A percentile compares a stretch with the other conserved stretches of the same genome.
These are phyloP conservation scores for Drosophila neocordata DNA, from an alignment of 1,140 invertebrate species.

Conservation along the genomic window DNA sequence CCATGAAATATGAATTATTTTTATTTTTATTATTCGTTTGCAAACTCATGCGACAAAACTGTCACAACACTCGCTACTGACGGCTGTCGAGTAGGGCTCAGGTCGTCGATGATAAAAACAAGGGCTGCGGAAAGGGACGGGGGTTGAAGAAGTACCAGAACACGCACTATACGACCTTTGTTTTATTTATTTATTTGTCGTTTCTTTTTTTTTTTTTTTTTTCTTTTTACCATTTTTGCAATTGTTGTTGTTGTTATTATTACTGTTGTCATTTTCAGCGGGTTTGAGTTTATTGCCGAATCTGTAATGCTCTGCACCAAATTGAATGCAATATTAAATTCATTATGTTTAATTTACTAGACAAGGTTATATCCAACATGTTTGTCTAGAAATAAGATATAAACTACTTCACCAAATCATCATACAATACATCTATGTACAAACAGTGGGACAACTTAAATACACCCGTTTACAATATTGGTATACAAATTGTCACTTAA, in stretches of 20 bases:
- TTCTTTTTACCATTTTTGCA: background rate
- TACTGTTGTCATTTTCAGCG: constrained; percentile 74
- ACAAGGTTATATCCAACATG: too few relatives aligned
- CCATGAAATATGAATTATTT: constrained; percentile 78
- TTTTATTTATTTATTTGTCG: constrained; percentile 37
- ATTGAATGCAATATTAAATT: too few relatives aligned
- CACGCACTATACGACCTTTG: constrained; percentile 52
- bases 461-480: background rate
- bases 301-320: background rate
- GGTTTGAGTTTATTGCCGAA: constrained; percentile 56
- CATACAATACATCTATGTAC: too few relatives aligned
- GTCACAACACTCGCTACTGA: constrained; percentile 67
- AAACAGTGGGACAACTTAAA: background rate
- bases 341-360: too few relatives aligned
- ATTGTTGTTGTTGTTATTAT: constrained; percentile 38
- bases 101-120: constrained; percentile 27
- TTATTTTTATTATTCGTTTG: constrained; percentile 71
- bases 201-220: constrained; percentile 26
- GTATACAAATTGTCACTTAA: constrained; percentile 64
- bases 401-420: too few relatives aligned
- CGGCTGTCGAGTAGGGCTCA: constrained; percentile 38
- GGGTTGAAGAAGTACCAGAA: constrained; percentile 42
- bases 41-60: constrained; percentile 60
- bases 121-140: constrained; percentile 29
- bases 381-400: too few relatives aligned